These are phyloP conservation scores for Pseudomyrmex dendroicus DNA, from an alignment of 1,140 invertebrate genomes.

Conservation along the genomic window DNA sequence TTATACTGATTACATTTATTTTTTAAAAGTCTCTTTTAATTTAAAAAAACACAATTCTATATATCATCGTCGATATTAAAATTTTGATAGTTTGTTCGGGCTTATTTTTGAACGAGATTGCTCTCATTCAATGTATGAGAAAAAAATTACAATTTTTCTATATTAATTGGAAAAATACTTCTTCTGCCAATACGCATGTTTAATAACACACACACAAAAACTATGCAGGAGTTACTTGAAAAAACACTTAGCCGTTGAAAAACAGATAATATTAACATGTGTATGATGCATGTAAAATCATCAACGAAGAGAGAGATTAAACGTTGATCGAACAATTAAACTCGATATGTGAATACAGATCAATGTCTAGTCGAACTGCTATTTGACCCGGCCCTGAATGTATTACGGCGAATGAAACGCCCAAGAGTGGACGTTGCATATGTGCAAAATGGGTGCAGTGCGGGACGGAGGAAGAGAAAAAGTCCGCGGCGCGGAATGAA, in stretches of 20 bases:
- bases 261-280: background rate
- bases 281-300: too few relatives aligned
- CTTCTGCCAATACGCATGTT: too few relatives aligned
- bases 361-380: conserved; percentile 9
- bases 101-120: background rate
- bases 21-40: too few relatives aligned
- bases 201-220: background rate
- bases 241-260: background rate
- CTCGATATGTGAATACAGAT: background rate
- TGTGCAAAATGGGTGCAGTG: conserved; percentile 68
- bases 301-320: background rate
- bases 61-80: too few relatives aligned
- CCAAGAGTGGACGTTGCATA: conserved; percentile 59
- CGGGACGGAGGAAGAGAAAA: conserved; percentile 23
- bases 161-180: background rate
- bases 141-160: background rate
- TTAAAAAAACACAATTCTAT: too few relatives aligned
- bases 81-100: too few relatives aligned
- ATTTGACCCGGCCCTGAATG: conserved; percentile 48
- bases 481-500: background rate
- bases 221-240: background rate
- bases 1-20: too few relatives aligned
- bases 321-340: background rate
- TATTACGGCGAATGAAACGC: conserved; percentile 60
- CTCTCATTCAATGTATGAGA: background rate